phyloP scores from a whole-genome alignment of 2,797 vertebrate species.

The Trichosurus vulpecula region DNA sequence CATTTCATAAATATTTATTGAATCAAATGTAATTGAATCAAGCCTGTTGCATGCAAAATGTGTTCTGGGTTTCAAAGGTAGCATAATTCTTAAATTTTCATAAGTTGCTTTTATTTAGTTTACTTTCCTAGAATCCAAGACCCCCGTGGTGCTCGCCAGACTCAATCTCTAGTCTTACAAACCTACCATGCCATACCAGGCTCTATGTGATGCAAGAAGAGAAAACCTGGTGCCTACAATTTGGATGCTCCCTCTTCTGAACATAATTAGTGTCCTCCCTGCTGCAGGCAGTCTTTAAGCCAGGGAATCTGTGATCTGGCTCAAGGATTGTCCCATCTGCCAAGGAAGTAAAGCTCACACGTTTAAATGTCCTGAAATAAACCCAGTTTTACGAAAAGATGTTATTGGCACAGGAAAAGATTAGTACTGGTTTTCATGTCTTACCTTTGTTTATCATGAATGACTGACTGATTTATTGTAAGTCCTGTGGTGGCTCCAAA shows the following conservation, averaged over 20 bases:
- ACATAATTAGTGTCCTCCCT: background rate
- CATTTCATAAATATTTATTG: background rate
- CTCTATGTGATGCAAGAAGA: background rate
- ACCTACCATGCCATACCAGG: background rate
- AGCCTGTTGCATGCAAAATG: background rate
- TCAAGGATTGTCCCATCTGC: background rate
- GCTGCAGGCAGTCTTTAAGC: background rate
- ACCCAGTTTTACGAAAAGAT: background rate
- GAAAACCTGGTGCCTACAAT: background rate
- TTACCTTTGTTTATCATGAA: slow-evolving; percentile 52
- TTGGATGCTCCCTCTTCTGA: background rate
- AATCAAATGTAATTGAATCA: background rate
- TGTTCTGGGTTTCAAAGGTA: background rate
- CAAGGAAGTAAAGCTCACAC: background rate
- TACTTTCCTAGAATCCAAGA: background rate
- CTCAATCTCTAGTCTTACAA: background rate
- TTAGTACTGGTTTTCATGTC: slow-evolving; percentile 48
- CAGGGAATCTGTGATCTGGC: background rate
- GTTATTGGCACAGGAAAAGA: slow-evolving; percentile 20
- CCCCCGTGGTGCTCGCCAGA: background rate
- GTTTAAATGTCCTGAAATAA: background rate
- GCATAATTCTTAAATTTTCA: background rate
- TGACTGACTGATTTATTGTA: slow-evolving; percentile 44
- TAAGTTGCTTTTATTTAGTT: background rate
- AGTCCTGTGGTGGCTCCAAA: slow-evolving; percentile 24